Evolutionary conservation across 1,140 invertebrate species (phyloP), one percentile per base, ranked within the genome.

Genomic region (Orchesella cincta): DNA sequence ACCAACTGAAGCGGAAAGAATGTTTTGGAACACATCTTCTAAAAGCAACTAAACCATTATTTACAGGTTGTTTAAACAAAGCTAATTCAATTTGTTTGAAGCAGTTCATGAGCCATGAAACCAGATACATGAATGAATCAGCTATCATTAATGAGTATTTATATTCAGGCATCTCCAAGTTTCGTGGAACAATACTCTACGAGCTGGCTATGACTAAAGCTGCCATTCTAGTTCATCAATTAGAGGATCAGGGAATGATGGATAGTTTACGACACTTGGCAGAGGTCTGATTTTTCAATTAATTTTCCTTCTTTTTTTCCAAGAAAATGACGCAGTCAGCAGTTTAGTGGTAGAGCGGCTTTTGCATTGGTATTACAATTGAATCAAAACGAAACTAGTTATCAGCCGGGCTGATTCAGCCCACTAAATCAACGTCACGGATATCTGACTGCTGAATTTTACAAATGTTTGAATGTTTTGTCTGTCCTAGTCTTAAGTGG

Each of bases 161-260:
- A 64, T 36, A 36, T 46, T 1, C 51, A 81, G 80, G 80, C 20
- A 78, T 81, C 18, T 81, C 80, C 29, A 78, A 75, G 46, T 81
- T 81, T 52, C 75, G 76, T 33, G 80, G 80, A 29, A 81, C 80
- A 2, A 72, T 81, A 0, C 72, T 73, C 72, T 79, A 79, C 33
- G 80, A 81, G 28, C 23, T 81, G 33, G 75, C 78, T 2, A 79
- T 77, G 64, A 57, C 78, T 67, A 77, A 80, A 71, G 62, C 62
- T 23, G 76, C 73, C 28, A n/a, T 77, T 1, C 39, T 80, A 29
- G 20, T 79, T 67, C 74, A 73, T 51, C 28, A 36, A n/a, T 35
- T 79, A 23, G 78, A 79, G 29, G 26, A 62, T 8, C 14, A 28
- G 20, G 39, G 51, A 26, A 8, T 34, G 29, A 73, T 28, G 23